Percentiles rank a stretch among this genome's conserved stretches.
Evolutionary conservation across 2,113 vertebrate species (phyloP).

Genomic region (Platycercus adscitus): DNA sequence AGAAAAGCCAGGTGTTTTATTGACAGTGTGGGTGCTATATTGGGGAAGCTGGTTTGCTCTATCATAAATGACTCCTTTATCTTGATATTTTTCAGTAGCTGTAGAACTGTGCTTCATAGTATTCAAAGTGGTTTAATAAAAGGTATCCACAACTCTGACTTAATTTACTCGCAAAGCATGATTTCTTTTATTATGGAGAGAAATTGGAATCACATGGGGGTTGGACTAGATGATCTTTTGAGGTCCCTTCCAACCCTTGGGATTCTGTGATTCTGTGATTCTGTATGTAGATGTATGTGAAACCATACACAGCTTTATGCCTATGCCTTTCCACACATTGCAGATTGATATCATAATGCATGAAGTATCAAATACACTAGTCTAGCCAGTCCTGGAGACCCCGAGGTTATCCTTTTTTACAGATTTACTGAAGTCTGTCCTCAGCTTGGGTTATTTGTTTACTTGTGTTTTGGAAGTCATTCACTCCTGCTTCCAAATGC

Average conservation of each 20-base stretch:
- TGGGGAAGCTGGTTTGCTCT: not conserved
- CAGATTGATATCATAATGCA: not conserved
- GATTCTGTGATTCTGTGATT: too few species aligned
- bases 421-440: not conserved
- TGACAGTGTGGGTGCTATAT: rapidly evolving
- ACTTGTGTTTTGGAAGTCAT: not conserved
- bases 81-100: not conserved
- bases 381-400: not conserved
- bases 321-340: not conserved
- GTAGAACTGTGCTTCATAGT: not conserved
- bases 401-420: not conserved
- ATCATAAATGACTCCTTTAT: not conserved
- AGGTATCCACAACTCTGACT: not conserved
- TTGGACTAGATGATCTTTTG: too few species aligned
- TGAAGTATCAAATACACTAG: not conserved
- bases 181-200: not conserved
- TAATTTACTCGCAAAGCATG: not conserved
- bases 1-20: not conserved
- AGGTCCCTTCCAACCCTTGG: too few species aligned
- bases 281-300: too few species aligned
- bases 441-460: not conserved
- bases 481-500: not conserved
- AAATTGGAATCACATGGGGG: not conserved
- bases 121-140: not conserved
- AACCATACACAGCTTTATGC: not conserved